phyloP scores from a whole-genome alignment of 2,113 vertebrate genomes.

The Cynoglossus semilaevis region DNA sequence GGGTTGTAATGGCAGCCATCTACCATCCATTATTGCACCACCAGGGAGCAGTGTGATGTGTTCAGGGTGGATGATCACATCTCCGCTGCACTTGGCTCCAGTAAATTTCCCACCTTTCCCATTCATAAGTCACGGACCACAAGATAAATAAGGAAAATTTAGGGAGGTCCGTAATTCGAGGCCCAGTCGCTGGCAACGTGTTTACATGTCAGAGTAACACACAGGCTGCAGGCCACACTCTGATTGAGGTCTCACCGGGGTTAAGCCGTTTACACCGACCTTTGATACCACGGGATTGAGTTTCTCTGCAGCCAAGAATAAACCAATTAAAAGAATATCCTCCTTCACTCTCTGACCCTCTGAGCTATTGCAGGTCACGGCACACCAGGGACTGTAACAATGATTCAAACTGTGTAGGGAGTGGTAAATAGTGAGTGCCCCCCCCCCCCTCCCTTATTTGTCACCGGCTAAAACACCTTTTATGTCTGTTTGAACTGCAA shows the following conservation, averaged over 20 bases:
- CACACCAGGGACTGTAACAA: conserved; percentile 1
- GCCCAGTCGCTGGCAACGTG: conserved; percentile 2
- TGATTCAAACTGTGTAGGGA: background rate
- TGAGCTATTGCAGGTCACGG: background rate
- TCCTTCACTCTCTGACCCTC: background rate
- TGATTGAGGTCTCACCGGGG: background rate
- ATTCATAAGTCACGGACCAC: conserved; percentile 46
- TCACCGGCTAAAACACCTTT: background rate
- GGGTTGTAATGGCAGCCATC: conserved; percentile 65
- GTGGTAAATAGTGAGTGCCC: background rate
- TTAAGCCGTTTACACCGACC: conserved; percentile 38
- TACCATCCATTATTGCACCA: conserved; percentile 63
- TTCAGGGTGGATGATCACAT: conserved; percentile 65
- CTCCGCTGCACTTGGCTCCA: conserved; percentile 45
- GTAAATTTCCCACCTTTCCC: conserved; percentile 48
- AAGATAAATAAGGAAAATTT: conserved; percentile 34
- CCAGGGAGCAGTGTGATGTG: conserved; percentile 45
- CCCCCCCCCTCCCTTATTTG: background rate
- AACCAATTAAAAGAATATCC: conserved; percentile 23
- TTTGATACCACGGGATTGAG: conserved; percentile 2
- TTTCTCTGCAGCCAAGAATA: background rate
- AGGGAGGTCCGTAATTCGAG: conserved; percentile 22
- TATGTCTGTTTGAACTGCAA: background rate
- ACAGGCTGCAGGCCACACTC: conserved; percentile 1
- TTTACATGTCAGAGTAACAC: conserved; percentile 17